Conservation (phyloP, 2,113 vertebrate genomes). For the Cranoglanis bouderius region DNA sequence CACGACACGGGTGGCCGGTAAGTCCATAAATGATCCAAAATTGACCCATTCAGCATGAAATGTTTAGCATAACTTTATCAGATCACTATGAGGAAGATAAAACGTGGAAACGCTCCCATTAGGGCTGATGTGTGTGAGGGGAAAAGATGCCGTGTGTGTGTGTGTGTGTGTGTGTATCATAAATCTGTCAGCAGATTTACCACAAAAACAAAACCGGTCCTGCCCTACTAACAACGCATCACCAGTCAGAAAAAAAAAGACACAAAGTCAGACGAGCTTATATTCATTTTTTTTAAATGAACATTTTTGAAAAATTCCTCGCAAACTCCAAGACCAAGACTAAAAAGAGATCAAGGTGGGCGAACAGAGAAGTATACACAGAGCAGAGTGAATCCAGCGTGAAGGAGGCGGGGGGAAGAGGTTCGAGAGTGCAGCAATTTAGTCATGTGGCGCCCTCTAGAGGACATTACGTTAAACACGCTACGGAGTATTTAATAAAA, state of each 20-base stretch:
- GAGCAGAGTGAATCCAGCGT: background rate
- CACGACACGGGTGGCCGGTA: background rate
- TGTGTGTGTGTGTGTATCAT: background rate
- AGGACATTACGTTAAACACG: background rate
- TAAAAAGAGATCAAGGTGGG: background rate
- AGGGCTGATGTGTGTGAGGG: background rate
- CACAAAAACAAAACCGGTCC: background rate
- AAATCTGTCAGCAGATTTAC: background rate
- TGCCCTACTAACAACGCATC: background rate
- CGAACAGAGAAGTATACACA: background rate
- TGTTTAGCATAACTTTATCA: background rate
- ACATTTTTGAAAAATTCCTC: background rate
- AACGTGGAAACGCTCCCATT: background rate
- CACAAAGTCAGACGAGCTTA: background rate
- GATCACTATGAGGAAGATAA: background rate
- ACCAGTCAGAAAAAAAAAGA: background rate
- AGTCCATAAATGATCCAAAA: background rate
- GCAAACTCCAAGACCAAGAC: background rate
- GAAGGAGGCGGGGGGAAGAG: background rate
- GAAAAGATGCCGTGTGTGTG: background rate
- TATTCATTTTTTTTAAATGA: background rate
- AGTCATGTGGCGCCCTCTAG: constrained; percentile 46
- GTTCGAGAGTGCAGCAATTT: background rate
- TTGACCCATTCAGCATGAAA: background rate
- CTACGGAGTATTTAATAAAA: background rate